Percentiles rank a stretch among this genome's conserved stretches.
These are phyloP conservation scores for Anser cygnoides DNA, from an alignment of 2,113 vertebrate species.

Conservation along the genomic window DNA sequence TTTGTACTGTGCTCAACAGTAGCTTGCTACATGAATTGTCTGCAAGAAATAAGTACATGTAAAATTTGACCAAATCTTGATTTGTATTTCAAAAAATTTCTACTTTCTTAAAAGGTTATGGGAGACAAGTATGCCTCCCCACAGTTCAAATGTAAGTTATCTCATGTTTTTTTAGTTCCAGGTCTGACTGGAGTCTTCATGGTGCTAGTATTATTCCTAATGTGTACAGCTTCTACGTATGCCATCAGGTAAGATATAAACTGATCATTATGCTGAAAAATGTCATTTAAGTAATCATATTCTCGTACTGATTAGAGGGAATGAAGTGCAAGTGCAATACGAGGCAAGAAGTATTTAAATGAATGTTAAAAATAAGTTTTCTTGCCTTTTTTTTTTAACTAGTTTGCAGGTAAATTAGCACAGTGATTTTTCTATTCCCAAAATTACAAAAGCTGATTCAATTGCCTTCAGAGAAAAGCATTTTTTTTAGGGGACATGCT, in stretches of 20 bases:
- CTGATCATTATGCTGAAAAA: background rate
- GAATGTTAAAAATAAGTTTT: background rate
- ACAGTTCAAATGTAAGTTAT: background rate
- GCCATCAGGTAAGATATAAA: slow-evolving; percentile 84
- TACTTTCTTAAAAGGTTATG: background rate
- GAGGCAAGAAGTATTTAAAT: background rate
- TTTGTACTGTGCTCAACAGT: background rate
- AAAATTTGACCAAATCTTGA: background rate
- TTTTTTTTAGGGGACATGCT: background rate
- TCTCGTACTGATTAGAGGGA: background rate
- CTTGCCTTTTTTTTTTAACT: background rate
- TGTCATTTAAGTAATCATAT: background rate
- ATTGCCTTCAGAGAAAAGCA: background rate
- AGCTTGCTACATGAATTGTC: background rate
- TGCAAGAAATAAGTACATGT: background rate
- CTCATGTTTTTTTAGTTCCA: slow-evolving; percentile 81
- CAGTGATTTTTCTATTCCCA: background rate
- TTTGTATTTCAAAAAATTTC: background rate
- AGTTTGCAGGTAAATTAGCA: background rate
- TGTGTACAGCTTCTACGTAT: slow-evolving; percentile 92
- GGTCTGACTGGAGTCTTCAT: slow-evolving; percentile 92
- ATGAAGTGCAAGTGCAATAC: background rate
- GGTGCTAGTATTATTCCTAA: slow-evolving; percentile 93
- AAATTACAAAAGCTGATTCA: background rate
- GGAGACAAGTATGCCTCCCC: background rate